Base-by-base conservation (phyloP, 2,797 vertebrate species). In the Eleutherodactylus coqui region DNA sequence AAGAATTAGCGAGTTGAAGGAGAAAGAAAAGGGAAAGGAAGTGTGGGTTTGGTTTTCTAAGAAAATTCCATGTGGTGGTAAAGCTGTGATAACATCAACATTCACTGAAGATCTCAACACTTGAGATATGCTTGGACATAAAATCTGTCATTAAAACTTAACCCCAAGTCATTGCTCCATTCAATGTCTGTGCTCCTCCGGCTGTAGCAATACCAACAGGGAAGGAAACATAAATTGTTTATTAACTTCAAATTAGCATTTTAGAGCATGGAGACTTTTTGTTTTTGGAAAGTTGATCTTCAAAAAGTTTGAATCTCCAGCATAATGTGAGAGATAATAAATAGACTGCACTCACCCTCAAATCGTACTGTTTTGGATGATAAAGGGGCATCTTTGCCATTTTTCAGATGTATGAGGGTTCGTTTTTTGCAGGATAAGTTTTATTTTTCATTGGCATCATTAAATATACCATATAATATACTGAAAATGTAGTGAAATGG, bases 61-160 rank as follows among this genome's bases (percentile, higher is more conserved):
- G 69, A 86, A 85, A 85, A 85, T 41, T 58, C 62, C 75, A 85
- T 78, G 75, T 85, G 84, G 47, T 47, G 67, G 45, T 38, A 78
- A 85, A 85, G 84, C 84, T 85, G 84, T 85, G 67, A 85, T 73
- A 85, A 85, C 76, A 85, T 79, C 76, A 73, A 85, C 76, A 70
- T 78, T 60, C 27, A 69, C 36, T n/a, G 62, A 47, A 64, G 75
- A 78, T 85, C 45, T 85, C 75, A 85, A 69, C 83, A 70, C 75
- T 10, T 47, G 45, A 45, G 72, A 32, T 78, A 27, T 29, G 32
- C 51, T 70, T 70, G 64, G 69, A 53, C 51, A 78, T 79, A 29
- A 53, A 76, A 78, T 24, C 34, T 69, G 62, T 53, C 27, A 79
- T 43, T 27, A 85, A 73, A 70, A 73, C 5, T 5, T 72, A 73